These are phyloP conservation scores for Nansenia antarctica DNA, from an alignment of 2,113 vertebrate species.

Conservation along the genomic window DNA sequence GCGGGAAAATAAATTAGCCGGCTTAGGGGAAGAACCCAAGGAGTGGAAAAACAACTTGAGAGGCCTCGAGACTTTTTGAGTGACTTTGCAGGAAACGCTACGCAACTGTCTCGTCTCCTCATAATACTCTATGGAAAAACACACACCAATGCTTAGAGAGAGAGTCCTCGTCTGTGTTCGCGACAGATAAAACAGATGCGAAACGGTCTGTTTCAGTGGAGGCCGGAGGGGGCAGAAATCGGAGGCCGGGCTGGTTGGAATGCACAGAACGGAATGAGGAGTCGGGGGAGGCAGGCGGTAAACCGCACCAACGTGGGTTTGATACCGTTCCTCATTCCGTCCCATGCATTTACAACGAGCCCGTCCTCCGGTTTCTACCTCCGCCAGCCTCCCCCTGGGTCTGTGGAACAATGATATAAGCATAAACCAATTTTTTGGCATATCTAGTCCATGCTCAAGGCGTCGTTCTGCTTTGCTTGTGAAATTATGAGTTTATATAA, in stretches of 20 bases:
- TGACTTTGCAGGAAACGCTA: neutral
- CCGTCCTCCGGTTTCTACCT: too few relatives aligned
- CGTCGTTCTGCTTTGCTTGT: conserved; percentile 44
- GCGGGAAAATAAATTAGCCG: neutral
- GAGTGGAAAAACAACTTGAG: neutral
- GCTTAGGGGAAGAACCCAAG: neutral
- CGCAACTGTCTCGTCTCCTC: neutral
- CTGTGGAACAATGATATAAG: conserved; percentile 57
- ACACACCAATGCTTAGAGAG: conserved; percentile 37
- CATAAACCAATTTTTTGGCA: conserved; percentile 47
- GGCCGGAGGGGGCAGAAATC: too few relatives aligned
- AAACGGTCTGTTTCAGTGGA: too few relatives aligned
- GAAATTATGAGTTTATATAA: conserved; percentile 61
- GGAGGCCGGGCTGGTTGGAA: too few relatives aligned
- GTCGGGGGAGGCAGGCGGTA: too few relatives aligned
- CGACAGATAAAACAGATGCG: conserved; percentile 53
- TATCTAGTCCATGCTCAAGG: conserved; percentile 53
- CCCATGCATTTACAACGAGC: too few relatives aligned
- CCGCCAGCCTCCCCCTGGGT: too few relatives aligned
- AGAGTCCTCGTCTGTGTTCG: conserved; percentile 27
- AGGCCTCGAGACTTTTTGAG: neutral
- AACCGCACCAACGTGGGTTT: too few relatives aligned
- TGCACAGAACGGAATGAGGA: too few relatives aligned
- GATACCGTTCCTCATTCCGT: too few relatives aligned
- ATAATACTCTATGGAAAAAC: neutral